A percentile compares a stretch with the other conserved stretches of the same genome.
Conservation (phyloP, 2,888 invertebrate genomes). For the Folsomia candida region DNA sequence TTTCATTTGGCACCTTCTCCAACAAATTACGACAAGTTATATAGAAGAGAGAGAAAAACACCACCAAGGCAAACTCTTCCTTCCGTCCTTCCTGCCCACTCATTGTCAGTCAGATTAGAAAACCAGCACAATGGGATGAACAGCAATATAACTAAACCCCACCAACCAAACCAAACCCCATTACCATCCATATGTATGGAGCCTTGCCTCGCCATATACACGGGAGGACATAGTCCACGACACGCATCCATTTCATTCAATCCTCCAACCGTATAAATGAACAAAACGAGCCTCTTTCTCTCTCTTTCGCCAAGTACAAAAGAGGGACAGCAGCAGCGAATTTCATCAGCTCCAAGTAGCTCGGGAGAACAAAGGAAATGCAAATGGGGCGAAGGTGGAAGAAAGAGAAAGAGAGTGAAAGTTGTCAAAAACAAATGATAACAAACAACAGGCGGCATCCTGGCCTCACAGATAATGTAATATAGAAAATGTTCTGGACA, state of each 20-base stretch:
- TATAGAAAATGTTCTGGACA: too few species aligned
- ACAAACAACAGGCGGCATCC: background rate
- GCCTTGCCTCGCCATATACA: too few species aligned
- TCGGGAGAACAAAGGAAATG: background rate
- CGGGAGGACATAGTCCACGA: too few species aligned
- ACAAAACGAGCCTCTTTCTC: constrained; percentile 6
- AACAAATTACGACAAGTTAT: too few species aligned
- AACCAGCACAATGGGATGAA: background rate
- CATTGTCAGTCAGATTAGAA: background rate
- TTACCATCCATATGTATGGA: too few species aligned
- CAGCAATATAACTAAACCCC: background rate
- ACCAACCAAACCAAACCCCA: background rate
- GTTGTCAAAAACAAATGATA: constrained; percentile 7
- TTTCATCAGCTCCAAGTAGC: background rate
- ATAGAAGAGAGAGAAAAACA: background rate
- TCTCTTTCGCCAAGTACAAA: background rate
- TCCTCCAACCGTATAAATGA: background rate
- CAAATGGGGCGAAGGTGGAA: background rate
- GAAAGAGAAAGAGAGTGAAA: background rate
- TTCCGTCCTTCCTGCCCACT: background rate
- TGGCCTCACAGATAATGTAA: too few species aligned
- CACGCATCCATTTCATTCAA: background rate
- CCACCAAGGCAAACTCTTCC: background rate
- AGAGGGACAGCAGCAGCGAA: too few species aligned
- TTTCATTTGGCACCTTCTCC: constrained; percentile 2